phyloP scores from a whole-genome alignment of 2,888 invertebrate species.

The Stenurella melanura region DNA sequence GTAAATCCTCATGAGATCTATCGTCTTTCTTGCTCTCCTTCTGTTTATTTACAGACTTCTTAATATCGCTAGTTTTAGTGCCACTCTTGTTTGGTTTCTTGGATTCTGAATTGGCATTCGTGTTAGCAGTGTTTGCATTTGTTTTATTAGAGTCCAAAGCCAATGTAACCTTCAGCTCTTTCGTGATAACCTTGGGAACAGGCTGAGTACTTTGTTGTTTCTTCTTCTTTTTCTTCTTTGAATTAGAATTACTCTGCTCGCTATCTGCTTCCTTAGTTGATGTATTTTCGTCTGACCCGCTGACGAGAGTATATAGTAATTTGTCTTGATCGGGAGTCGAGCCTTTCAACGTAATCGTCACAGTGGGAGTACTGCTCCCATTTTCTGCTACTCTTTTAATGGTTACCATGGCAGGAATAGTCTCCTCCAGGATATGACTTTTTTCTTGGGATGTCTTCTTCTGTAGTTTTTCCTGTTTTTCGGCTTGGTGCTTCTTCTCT shows the following conservation, averaged over 20 bases:
- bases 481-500: constrained; percentile 67
- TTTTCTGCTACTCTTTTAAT: constrained; percentile 83
- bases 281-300: constrained; percentile 74
- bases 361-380: constrained; percentile 81
- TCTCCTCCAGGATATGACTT: constrained; percentile 68
- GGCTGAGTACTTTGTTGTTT: constrained; percentile 45
- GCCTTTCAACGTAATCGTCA: constrained; percentile 85
- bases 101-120: constrained; percentile 46
- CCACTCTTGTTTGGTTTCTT: constrained; percentile 45
- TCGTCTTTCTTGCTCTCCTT: constrained; percentile 55
- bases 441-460: constrained; percentile 55
- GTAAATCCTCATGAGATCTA: constrained; percentile 57
- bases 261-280: constrained; percentile 26
- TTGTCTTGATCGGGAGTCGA: constrained; percentile 84
- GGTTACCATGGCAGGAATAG: constrained; percentile 79
- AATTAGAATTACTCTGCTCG: constrained; percentile 20
- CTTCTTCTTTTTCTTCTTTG: constrained; percentile 58
- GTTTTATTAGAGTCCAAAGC: constrained; percentile 59
- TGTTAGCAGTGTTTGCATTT: constrained; percentile 44
- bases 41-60: constrained; percentile 51
- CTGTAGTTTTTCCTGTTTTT: constrained; percentile 63
- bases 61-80: constrained; percentile 48
- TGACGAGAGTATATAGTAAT: constrained; percentile 82
- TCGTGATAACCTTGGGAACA: constrained; percentile 54
- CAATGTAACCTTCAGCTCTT: constrained; percentile 68